Evolutionary conservation across 92 coral and sea anemone species (phyloP), one percentile per base, ranked within the genome.

Genomic region (Porites lobata): DNA sequence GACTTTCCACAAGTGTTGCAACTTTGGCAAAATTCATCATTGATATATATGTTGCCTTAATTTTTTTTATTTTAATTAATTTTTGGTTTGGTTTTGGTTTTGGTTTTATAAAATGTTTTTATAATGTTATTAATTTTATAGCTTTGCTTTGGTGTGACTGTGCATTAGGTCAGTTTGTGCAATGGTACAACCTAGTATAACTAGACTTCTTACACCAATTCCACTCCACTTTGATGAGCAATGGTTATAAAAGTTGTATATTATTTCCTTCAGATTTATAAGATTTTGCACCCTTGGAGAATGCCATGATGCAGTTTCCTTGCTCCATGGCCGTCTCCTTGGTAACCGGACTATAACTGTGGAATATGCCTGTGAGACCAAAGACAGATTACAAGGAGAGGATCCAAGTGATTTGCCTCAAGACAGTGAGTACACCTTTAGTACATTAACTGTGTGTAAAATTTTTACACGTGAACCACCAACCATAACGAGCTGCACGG

Each of bases 351-450:
- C 90, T 71, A 88, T 96, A 66, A 69, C 81, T 4, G 99, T 96
- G 21, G 98, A 96, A 77, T 74, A 87, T 21, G 93, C 98, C 3
- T 24, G 81, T 50, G 96, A 94, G 66, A 96, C 99, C 7, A 94
- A 90, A 74, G 71, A 64, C 1, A 84, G 53, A 24, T 24, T 84
- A 57, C 9, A 9, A 17, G 26, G 65, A 20, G 74, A 50, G 1
- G 88, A 74, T 15, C 52, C 72, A 50, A 43, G 65, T 20, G 83
- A 88, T 63, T 47, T 81, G 24, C 91, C 88, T 50, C 6, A 10
- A 11, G 79, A 67, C 87, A 81, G 91, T 88, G 67, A 72, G 91
- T 81, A 58, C 8, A 38, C 5, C 8, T 47, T 7, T 70, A n/a
- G 47, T 13, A 56, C 15, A 8, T 56, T 56, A 10, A 10, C 10